Evolutionary conservation across 1,140 invertebrate species (phyloP).

Genomic region (Archivesica marissinica): DNA sequence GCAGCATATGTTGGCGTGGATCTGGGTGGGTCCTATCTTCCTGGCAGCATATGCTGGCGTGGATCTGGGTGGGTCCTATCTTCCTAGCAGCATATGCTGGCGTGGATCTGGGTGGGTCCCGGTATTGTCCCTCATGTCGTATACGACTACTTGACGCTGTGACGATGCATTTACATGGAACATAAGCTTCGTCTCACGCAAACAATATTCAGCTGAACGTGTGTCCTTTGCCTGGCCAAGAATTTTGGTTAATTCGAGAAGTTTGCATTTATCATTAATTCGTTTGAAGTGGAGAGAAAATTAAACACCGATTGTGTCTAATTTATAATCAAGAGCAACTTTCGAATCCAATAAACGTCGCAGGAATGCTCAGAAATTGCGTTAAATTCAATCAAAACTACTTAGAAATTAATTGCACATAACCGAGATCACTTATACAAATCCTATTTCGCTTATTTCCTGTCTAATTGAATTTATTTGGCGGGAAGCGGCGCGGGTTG

Average conservation of each 20-base stretch:
- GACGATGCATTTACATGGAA: too few relatives aligned
- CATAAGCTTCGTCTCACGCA: too few relatives aligned
- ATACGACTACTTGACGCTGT: too few relatives aligned
- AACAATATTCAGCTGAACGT: too few relatives aligned
- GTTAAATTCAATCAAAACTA: constrained; percentile 63
- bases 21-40: too few relatives aligned
- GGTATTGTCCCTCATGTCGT: too few relatives aligned
- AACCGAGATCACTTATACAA: constrained; percentile 59
- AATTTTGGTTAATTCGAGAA: constrained; percentile 19
- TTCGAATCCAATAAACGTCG: constrained; percentile 57
- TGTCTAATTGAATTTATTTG: constrained; percentile 66
- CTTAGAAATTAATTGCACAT: constrained; percentile 66
- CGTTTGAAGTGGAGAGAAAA: constrained; percentile 45
- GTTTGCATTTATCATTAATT: constrained; percentile 29
- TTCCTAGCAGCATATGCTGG: too few relatives aligned
- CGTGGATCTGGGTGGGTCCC: too few relatives aligned
- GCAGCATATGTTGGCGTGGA: too few relatives aligned
- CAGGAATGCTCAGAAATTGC: constrained; percentile 55
- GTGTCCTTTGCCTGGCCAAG: not conserved
- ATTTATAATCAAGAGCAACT: constrained; percentile 59
- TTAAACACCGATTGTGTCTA: constrained; percentile 47
- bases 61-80: too few relatives aligned
- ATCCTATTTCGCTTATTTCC: constrained; percentile 53
- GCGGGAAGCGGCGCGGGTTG: constrained; percentile 41
- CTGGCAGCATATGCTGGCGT: too few relatives aligned